Evolutionary conservation across 1,140 invertebrate genomes (phyloP).

Genomic region (Portunus trituberculatus): DNA sequence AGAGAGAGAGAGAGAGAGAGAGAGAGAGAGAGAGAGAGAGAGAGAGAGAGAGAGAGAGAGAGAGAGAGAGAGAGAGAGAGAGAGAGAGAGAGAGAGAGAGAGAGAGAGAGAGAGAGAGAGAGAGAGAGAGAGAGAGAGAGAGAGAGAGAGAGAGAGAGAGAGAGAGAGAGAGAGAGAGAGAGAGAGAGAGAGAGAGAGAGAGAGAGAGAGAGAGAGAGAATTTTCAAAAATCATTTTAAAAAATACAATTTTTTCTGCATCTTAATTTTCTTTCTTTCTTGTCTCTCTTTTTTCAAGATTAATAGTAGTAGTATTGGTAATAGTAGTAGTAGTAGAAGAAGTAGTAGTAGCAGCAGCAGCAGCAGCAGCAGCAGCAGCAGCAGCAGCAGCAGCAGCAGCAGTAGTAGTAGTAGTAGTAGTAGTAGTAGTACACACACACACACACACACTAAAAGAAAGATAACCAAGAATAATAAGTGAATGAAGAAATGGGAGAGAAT

Average conservation of each 20-base stretch:
- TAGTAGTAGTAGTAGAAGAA: constrained; percentile 45
- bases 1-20: constrained; percentile 41
- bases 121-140: constrained; percentile 42
- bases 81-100: background rate
- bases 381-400: constrained; percentile 4
- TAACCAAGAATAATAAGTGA: background rate
- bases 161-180: background rate
- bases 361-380: no score
- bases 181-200: background rate
- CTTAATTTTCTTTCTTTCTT: no score
- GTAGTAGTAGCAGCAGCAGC: no score
- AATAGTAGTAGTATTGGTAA: constrained; percentile 11
- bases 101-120: background rate
- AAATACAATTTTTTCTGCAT: no score
- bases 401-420: constrained; percentile 17
- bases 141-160: constrained; percentile 28
- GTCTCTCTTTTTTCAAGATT: no score
- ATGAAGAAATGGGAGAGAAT: background rate
- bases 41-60: constrained; percentile 1
- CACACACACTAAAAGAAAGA: background rate
- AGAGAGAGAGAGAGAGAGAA: background rate
- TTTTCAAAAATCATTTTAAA: no score
- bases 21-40: constrained; percentile 6
- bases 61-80: background rate
- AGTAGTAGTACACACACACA: background rate